Percentiles rank a stretch among this genome's conserved stretches.
phyloP scores from a whole-genome alignment of 2,113 vertebrate genomes.

The Salvelinus sp. region DNA sequence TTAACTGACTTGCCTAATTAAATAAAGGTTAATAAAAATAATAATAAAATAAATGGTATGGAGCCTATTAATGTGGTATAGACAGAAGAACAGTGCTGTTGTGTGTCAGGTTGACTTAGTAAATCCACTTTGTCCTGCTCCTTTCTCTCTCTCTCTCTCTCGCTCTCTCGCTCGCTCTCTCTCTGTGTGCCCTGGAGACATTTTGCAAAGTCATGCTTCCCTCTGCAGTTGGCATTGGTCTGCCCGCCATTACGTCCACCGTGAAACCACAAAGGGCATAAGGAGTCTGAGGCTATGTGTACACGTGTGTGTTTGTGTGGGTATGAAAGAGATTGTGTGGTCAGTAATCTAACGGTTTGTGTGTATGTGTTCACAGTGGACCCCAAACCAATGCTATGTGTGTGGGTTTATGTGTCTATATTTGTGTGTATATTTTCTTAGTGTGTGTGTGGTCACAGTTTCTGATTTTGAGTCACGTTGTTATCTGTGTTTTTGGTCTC shows the following conservation, averaged over 20 bases:
- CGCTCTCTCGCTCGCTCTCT: no score
- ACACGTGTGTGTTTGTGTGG: slow-evolving; percentile 1
- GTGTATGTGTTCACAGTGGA: not conserved
- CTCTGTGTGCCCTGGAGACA: not conserved
- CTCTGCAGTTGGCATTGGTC: slow-evolving; percentile 15
- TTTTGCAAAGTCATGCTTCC: slow-evolving; percentile 36
- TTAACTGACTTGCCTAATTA: no score
- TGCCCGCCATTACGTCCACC: no score
- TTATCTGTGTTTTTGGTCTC: not conserved
- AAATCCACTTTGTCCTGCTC: no score
- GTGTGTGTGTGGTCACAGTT: not conserved
- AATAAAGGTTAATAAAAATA: no score
- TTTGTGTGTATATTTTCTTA: not conserved
- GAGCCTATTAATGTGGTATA: no score
- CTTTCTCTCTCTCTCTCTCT: no score
- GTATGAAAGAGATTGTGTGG: not conserved
- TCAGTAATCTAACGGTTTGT: not conserved
- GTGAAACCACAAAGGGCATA: not conserved
- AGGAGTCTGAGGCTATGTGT: not conserved
- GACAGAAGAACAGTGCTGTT: no score
- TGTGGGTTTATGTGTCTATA: no score
- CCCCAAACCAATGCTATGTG: no score
- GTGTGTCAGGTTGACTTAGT: no score
- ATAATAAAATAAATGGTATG: no score
- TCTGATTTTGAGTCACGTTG: not conserved